Conservation (phyloP, 2,797 vertebrate species). For the Delichon dasypus region DNA sequence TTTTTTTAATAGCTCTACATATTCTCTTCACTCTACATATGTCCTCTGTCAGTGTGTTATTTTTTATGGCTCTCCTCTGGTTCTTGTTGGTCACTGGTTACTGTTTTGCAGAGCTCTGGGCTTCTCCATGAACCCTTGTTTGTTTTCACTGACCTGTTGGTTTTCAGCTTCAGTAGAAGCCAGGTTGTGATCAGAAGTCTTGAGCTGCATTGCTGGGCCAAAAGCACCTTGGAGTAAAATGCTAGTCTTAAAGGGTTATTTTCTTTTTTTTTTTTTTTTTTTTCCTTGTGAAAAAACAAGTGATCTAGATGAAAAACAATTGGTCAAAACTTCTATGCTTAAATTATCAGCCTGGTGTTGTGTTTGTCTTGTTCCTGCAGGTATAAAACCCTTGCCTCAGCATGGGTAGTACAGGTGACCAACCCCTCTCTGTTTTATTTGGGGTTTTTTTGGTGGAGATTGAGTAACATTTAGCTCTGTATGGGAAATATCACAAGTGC, state of each 20-base stretch:
- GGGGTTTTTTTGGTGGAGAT: background rate
- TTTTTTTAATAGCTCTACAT: background rate
- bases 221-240: background rate
- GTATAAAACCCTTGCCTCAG: background rate
- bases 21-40: background rate
- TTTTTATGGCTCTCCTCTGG: background rate
- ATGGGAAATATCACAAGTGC: background rate
- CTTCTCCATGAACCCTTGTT: background rate
- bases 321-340: background rate
- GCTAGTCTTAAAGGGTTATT: background rate
- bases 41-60: background rate
- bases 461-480: background rate
- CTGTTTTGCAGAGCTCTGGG: background rate
- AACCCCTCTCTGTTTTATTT: background rate
- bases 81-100: background rate
- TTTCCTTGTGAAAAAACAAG: background rate
- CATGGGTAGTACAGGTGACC: background rate
- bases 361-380: background rate
- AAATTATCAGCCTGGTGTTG: background rate
- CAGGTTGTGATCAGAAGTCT: background rate
- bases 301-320: background rate
- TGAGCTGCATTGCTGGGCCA: background rate
- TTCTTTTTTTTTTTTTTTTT: background rate
- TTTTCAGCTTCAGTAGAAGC: background rate
- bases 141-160: slow-evolving; percentile 13